Evolutionary conservation across 2,797 vertebrate genomes (phyloP).

Genomic region (Myiothlypis coronata): DNA sequence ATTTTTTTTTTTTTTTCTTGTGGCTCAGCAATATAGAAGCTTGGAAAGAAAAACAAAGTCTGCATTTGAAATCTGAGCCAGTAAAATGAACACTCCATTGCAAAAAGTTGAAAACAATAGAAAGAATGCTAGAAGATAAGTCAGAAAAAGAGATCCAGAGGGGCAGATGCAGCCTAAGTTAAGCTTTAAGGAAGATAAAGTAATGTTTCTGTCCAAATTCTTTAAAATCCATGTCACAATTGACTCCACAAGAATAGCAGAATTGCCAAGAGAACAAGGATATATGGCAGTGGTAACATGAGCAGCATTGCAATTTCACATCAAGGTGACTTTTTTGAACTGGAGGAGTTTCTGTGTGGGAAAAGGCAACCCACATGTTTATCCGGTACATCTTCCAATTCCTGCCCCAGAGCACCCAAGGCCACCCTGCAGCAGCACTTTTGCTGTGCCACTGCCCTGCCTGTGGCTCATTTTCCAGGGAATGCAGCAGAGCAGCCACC

Average conservation of each 20-base stretch:
- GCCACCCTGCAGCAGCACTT: background rate
- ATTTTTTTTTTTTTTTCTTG: background rate
- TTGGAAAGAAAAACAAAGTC: conserved; percentile 27
- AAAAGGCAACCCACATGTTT: background rate
- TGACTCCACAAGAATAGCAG: background rate
- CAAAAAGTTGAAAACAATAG: background rate
- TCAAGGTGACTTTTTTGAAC: conserved; percentile 33
- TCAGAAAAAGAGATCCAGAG: background rate
- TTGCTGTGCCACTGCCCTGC: background rate
- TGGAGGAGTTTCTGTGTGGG: background rate
- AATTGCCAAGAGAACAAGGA: conserved; percentile 35
- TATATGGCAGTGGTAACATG: background rate
- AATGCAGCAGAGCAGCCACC: background rate
- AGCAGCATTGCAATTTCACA: conserved; percentile 13
- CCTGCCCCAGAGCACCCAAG: background rate
- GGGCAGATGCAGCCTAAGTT: conserved; percentile 5
- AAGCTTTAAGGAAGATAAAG: conserved; percentile 30
- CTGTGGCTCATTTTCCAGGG: background rate
- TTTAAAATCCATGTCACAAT: conserved; percentile 42
- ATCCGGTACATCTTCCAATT: accelerated
- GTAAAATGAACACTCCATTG: background rate
- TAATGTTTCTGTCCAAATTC: background rate
- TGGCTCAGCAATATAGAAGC: conserved; percentile 25
- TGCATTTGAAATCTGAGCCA: background rate
- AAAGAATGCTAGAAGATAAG: background rate